These are phyloP conservation scores for Phaethornis superciliosus DNA, from an alignment of 2,113 vertebrate species.

Conservation along the genomic window DNA sequence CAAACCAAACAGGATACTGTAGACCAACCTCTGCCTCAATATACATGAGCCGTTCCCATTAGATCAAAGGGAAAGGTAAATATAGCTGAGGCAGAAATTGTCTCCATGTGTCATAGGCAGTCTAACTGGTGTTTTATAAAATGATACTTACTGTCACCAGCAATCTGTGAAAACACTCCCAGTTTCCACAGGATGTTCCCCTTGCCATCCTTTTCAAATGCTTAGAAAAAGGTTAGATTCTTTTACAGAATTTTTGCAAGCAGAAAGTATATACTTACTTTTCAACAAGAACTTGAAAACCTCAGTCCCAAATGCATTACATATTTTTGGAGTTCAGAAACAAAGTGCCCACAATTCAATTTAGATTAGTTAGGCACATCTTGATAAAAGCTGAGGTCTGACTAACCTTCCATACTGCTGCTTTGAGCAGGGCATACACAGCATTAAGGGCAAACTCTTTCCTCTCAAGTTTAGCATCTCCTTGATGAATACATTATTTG, in stretches of 20 bases:
- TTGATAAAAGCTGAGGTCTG: slow-evolving; percentile 40
- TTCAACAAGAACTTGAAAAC: slow-evolving; percentile 13
- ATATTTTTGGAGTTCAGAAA: neutral
- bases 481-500: neutral
- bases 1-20: neutral
- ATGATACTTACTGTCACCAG: slow-evolving; percentile 41
- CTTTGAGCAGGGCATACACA: neutral
- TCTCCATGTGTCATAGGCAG: slow-evolving; percentile 32
- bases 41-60: neutral
- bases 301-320: neutral
- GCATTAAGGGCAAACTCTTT: neutral
- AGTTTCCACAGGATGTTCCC: slow-evolving; percentile 8
- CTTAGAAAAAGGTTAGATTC: neutral
- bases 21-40: neutral
- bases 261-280: neutral
- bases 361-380: neutral
- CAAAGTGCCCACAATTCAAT: slow-evolving; percentile 1
- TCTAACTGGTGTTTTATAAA: slow-evolving; percentile 20
- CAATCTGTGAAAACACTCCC: slow-evolving; percentile 31
- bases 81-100: slow-evolving; percentile 43
- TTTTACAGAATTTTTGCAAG: neutral
- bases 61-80: slow-evolving; percentile 61
- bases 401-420: neutral
- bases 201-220: neutral
- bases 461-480: neutral